phyloP scores from a whole-genome alignment of 2,113 vertebrate genomes.

The Ptyas mucosa region DNA sequence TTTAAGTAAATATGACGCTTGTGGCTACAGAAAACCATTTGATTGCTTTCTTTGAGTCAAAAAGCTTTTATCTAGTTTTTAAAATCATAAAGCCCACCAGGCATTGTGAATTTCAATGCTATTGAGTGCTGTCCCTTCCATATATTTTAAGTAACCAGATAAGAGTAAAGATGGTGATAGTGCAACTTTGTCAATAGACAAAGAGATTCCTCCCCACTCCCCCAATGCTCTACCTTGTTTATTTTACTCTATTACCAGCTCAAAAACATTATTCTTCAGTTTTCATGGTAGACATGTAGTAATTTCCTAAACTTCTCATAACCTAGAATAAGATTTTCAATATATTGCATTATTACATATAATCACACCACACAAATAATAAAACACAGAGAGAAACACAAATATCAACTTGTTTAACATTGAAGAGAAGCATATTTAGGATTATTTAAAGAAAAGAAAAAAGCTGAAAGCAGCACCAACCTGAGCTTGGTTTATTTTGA shows the following conservation, averaged over 20 bases:
- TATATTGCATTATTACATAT: background rate
- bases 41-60: conserved; percentile 62
- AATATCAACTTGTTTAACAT: background rate
- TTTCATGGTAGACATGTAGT: conserved; percentile 35
- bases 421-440: background rate
- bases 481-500: background rate
- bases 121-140: conserved; percentile 46
- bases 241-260: conserved; percentile 23
- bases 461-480: background rate
- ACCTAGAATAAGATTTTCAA: background rate
- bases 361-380: background rate
- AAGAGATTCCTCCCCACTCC: conserved; percentile 13
- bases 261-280: conserved; percentile 19
- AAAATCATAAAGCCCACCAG: conserved; percentile 58
- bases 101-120: conserved; percentile 49
- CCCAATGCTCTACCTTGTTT: conserved; percentile 23
- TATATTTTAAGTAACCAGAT: conserved; percentile 50
- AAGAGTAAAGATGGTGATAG: conserved; percentile 41
- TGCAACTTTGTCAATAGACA: conserved; percentile 31
- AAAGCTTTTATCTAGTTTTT: conserved; percentile 68
- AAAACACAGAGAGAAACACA: background rate
- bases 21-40: conserved; percentile 61
- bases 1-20: conserved; percentile 71
- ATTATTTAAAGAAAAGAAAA: background rate
- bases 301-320: background rate